phyloP scores from a whole-genome alignment of 2,888 invertebrate genomes.

The Ormyrus thymus region DNA sequence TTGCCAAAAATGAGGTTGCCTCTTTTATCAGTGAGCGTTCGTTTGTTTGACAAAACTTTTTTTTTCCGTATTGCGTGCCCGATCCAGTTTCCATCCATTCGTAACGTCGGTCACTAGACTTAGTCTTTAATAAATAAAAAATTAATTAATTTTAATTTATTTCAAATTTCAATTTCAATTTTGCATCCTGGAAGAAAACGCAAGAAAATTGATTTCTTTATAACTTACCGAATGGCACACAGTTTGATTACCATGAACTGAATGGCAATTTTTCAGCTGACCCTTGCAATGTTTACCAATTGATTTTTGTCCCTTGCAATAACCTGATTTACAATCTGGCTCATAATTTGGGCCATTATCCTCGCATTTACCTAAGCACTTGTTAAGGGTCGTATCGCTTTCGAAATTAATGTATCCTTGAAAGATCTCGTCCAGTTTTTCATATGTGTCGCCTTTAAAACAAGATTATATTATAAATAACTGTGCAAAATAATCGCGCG shows the following conservation, averaged over 20 bases:
- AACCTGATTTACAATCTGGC: background rate
- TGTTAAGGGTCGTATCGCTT: background rate
- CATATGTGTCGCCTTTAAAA: background rate
- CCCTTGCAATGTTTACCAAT: background rate
- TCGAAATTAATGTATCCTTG: constrained; percentile 9
- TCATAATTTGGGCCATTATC: background rate
- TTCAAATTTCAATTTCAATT: no score
- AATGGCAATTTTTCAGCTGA: background rate
- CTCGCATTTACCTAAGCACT: background rate
- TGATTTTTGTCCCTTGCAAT: background rate
- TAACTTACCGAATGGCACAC: constrained; percentile 85
- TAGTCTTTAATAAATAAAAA: background rate
- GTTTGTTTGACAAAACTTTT: constrained; percentile 60
- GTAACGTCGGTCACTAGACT: constrained; percentile 81
- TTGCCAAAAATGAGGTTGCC: fast-evolving
- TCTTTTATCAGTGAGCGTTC: no score
- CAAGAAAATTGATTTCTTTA: background rate
- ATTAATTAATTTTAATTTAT: background rate
- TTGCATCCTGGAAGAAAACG: background rate
- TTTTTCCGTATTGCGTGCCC: constrained; percentile 81
- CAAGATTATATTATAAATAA: background rate
- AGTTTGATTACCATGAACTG: constrained; percentile 79
- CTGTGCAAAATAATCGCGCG: background rate
- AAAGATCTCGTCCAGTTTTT: constrained; percentile 15
- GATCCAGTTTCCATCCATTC: constrained; percentile 90